phyloP scores from a whole-genome alignment of 2,797 vertebrate genomes.

The Neopelma chrysocephalum region DNA sequence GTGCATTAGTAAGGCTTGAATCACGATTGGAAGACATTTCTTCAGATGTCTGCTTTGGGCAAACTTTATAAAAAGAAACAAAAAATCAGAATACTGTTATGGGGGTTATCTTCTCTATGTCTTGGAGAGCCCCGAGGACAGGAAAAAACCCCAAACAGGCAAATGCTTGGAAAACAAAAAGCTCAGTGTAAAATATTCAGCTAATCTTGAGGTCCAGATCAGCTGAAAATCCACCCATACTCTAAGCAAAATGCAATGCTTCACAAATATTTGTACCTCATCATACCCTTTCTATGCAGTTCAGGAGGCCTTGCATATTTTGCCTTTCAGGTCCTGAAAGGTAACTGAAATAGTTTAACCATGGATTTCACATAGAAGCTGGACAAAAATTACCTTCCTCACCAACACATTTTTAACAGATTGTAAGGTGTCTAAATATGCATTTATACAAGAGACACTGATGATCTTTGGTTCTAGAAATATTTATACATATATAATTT shows the following conservation, averaged over 20 bases:
- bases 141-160: not conserved
- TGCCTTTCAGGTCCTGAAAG: not conserved
- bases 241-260: not conserved
- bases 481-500: not conserved
- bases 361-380: not conserved
- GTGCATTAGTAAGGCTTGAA: constrained; percentile 76
- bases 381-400: not conserved
- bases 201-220: not conserved
- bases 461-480: not conserved
- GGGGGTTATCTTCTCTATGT: constrained; percentile 53
- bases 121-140: not conserved
- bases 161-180: not conserved
- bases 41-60: constrained; percentile 80
- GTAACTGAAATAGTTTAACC: not conserved
- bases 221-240: not conserved
- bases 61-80: constrained; percentile 73
- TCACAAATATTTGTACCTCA: not conserved
- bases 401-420: not conserved
- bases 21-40: constrained; percentile 80
- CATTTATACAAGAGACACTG: not conserved
- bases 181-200: not conserved
- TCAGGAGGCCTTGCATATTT: not conserved
- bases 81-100: constrained; percentile 8
- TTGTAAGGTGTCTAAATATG: not conserved
- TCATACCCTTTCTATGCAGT: not conserved